Percentiles rank a stretch among this genome's conserved stretches.
Evolutionary conservation across 1,140 invertebrate genomes (phyloP).

Genomic region (Stegodyphus mimosarum): DNA sequence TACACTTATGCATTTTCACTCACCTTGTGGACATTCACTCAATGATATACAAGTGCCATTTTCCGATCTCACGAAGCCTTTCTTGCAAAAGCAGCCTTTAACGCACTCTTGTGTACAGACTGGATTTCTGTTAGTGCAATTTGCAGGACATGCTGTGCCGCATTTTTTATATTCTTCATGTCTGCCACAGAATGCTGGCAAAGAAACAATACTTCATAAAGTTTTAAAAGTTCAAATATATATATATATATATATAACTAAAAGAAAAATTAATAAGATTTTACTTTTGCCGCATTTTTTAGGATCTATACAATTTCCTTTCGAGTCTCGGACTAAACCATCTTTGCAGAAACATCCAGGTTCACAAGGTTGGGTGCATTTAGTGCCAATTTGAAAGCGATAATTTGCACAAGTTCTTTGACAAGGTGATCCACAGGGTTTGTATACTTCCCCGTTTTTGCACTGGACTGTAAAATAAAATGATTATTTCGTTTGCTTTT

Average conservation of each 20-base stretch:
- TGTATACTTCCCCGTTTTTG: conserved; percentile 6
- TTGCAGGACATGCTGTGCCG: not conserved
- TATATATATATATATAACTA: not conserved
- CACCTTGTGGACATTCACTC: not conserved
- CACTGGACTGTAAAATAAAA: no score
- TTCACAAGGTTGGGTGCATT: not conserved
- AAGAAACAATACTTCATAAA: not conserved
- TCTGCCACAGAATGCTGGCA: not conserved
- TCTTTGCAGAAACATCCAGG: conserved; percentile 20
- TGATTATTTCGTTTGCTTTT: no score
- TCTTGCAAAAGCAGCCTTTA: not conserved
- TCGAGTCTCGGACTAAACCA: not conserved
- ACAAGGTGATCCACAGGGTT: conserved; percentile 22
- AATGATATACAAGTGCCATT: not conserved
- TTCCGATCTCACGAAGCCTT: not conserved
- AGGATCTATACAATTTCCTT: conserved; percentile 15
- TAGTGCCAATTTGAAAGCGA: not conserved
- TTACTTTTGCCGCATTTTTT: conserved; percentile 12
- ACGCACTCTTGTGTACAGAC: not conserved
- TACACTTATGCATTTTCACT: no score
- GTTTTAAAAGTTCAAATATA: not conserved
- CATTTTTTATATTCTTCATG: not conserved
- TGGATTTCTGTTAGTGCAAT: not conserved
- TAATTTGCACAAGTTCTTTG: not conserved
- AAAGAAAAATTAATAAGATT: not conserved